Base-by-base conservation (phyloP, 2,888 invertebrate genomes). In the Cephus rjabovi region DNA sequence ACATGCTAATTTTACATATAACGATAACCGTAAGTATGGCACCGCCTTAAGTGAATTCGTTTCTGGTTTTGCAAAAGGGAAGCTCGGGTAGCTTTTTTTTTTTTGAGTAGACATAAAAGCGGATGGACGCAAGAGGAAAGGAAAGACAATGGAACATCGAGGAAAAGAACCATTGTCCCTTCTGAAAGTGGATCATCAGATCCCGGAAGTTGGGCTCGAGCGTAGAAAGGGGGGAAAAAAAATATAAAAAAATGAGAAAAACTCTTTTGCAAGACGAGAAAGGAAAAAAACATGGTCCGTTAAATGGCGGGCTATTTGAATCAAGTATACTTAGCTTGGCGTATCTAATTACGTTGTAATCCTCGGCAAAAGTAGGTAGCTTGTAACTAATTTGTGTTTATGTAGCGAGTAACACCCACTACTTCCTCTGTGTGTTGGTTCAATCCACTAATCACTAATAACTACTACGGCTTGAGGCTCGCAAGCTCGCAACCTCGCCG, bases 381-480 rank as follows among this genome's bases (percentile, higher is more conserved):
- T 89, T 89, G 89, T 90, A 90, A 91, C 91, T 91, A 91, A 91
- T 91, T 87, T 91, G 89, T 90, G 87, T 91, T 91, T 90, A 90
- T 89, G 90, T 90, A 90, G 90, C 90, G 87, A 90, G 90, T 90
- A 90, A 91, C 89, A 89, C 84, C 82, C 87, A 88, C 88, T 87
- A 88, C 87, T 86, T 85, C 86, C 85, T 87, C 84, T 87, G 87
- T 87, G 89, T 90, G 88, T 87, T 86, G 88, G 89, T 87, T 87
- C 87, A 88, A 90, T 89, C 88, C 88, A 90, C 90, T 91, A 91
- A 91, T 91, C 87, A 90, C 90, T 90, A 91, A 90, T 90, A 86
- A 76, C 81, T 80, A 82, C 85, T 81, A 85, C 86, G 90, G 89
- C 89, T 89, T 88, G 89, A 88, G 89, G 89, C 88, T 90, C 86